These are phyloP conservation scores for Drosophila burlai DNA, from an alignment of 1,140 invertebrate species.

Conservation along the genomic window DNA sequence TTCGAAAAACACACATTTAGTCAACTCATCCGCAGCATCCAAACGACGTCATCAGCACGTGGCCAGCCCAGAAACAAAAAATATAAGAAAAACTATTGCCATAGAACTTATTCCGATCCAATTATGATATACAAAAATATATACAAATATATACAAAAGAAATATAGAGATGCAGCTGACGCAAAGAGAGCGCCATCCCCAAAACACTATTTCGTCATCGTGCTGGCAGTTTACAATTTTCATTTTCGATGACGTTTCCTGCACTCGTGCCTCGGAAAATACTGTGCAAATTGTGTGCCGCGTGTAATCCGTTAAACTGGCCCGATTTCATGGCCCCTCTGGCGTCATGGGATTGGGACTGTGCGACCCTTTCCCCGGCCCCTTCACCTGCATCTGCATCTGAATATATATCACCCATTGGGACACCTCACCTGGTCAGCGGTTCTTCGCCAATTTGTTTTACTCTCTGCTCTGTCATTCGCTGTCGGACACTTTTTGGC, in stretches of 20 bases:
- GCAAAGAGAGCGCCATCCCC: constrained; percentile 46
- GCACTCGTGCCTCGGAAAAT: constrained; percentile 44
- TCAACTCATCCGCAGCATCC: constrained; percentile 45
- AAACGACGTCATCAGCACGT: constrained; percentile 72
- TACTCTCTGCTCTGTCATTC: constrained; percentile 53
- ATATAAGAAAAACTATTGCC: constrained; percentile 8
- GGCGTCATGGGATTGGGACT: constrained; percentile 54
- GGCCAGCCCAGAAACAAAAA: constrained; percentile 20
- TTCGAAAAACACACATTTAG: constrained; percentile 40
- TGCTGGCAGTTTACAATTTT: constrained; percentile 11
- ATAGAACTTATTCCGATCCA: constrained; percentile 28
- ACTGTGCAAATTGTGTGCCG: constrained; percentile 23
- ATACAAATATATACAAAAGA: constrained; percentile 1
- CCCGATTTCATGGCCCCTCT: constrained; percentile 64
- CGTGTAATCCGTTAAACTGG: constrained; percentile 63
- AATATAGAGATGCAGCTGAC: constrained; percentile 52
- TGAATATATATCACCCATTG: constrained; percentile 19
- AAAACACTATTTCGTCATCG: constrained; percentile 20
- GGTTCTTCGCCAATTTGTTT: constrained; percentile 48
- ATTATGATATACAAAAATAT: constrained; percentile 26
- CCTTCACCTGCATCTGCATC: neutral
- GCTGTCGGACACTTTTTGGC: constrained; percentile 42
- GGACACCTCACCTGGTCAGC: constrained; percentile 52
- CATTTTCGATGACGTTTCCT: constrained; percentile 46
- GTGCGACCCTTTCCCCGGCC: neutral